Evolutionary conservation across 2,888 invertebrate genomes (phyloP), one percentile per base, ranked within the genome.

Genomic region (Callinectes sapidus): DNA sequence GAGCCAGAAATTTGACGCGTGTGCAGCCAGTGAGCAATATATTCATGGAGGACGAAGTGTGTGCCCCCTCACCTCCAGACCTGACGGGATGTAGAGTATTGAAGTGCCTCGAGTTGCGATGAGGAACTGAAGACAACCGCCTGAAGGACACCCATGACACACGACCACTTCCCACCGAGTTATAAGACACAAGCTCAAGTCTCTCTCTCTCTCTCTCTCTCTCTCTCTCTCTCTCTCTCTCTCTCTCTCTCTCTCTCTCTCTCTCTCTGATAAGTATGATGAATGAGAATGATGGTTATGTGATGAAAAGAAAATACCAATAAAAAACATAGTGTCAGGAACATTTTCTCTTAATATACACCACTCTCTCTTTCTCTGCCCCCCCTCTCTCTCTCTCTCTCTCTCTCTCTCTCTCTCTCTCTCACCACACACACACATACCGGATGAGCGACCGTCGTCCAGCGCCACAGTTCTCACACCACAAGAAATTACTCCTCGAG

Each of bases 391-490:
- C 86, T 86, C 39, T 86, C 86, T 86, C 39, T 86, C 86, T 86
- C 39, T 86, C 35, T 86, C 86, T 86, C 86, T 86, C 39, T 86
- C 86, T 86, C 86, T 86, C 86, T 86, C 86, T 35, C 86, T 23
- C 86, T 23, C 86, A 13, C 35, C 86, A n/a, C 86, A 16, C 86
- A 23, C 39, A 18, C 39, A 35, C 81, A 32, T 35, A 81, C 81
- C 81, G 81, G 81, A 81, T 81, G 81, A 81, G 14, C 35, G 35
- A 35, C 81, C 35, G 81, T 81, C 81, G 81, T 35, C 32, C 81
- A 35, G 81, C 81, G 35, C 81, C 81, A 35, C 81, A 32, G 81
- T 88, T 88, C 88, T 88, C 88, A 88, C 88, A 88, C 88, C 88
- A 88, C 88, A 55, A 87, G 61, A 88, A 88, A 88, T 88, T 88